phyloP scores from a whole-genome alignment of 2,797 vertebrate genomes.

The Ispidina lecontei region DNA sequence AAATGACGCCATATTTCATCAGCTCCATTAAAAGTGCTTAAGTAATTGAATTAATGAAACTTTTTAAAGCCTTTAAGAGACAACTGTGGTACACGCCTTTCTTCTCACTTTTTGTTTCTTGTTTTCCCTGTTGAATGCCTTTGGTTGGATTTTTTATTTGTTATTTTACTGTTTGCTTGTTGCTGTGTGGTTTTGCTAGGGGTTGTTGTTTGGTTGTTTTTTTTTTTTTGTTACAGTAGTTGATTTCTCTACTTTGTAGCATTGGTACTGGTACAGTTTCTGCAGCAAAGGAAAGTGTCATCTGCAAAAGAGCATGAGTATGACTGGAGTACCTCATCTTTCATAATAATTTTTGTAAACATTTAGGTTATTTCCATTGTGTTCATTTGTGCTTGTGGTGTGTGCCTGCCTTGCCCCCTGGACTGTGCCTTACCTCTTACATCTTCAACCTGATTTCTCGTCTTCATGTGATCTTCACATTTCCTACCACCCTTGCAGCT shows the following conservation, averaged over 20 bases:
- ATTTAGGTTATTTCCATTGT: neutral
- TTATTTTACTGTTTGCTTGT: neutral
- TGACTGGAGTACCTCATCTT: neutral
- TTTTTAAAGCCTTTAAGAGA: constrained; percentile 6
- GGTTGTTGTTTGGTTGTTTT: neutral
- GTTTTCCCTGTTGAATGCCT: neutral
- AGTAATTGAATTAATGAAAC: constrained; percentile 53
- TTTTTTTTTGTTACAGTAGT: neutral
- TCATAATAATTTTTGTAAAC: neutral
- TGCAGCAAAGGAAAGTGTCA: neutral
- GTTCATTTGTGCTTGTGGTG: neutral
- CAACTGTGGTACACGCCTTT: neutral
- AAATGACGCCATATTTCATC: constrained; percentile 41
- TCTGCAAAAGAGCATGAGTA: neutral
- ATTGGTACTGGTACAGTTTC: neutral
- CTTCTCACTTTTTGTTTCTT: neutral
- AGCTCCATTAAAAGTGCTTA: constrained; percentile 51
- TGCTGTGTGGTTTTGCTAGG: neutral
- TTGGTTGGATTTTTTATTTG: neutral
- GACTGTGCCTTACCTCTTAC: neutral
- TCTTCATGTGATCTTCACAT: neutral
- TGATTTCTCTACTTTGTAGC: neutral
- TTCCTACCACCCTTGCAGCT: neutral
- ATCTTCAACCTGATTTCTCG: neutral
- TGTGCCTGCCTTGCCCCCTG: neutral